Base-by-base conservation (phyloP, 2,888 invertebrate species). In the Eilema caniola region DNA sequence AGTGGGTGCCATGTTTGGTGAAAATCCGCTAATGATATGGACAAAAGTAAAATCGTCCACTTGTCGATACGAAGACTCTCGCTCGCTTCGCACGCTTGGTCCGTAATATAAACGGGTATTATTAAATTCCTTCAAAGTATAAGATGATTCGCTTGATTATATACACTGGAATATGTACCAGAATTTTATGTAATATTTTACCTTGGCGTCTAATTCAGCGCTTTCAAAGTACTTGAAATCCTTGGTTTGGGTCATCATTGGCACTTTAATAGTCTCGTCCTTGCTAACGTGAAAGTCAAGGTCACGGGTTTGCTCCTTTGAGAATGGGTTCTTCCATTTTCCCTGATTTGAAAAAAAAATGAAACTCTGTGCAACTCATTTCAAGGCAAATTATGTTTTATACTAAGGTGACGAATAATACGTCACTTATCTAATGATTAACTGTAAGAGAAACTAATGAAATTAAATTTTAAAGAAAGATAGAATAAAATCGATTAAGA, bases 251-350 rank as follows among this genome's bases (percentile, higher is more conserved):
- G 91, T 92, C 98, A 98, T 98, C 91, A 96, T 97, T 11, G 97
- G 95, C 2, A 97, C 96, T 72, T 96, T 91, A 2, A 97, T 93
- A 1, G 90, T 93, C 53, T 96, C 93, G 0, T 92, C 93, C 37
- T 92, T 92, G 63, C 94, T 93, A 5, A 96, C 82, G 82, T 96
- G 95, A 91, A 99, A 99, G 24, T 96, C 96, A 64, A 89, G 93
- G 0, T 96, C 93, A 5, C 37, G 66, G 0, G 98, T 98, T 0
- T 59, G 0, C 0, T 79, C 70, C 3, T 89, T 85, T 3, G 96
- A 80, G 85, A 99, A 99, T 67, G 96, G 94, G 3, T 95, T 77
- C 37, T 92, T 86, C 98, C 98, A 98, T 28, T 92, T 92, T 2
- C 97, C 97, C 92, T 95, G 70, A 53, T 71, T 65, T 47, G 10